Evolutionary conservation across 2,797 vertebrate genomes (phyloP), one percentile per base, ranked within the genome.

Genomic region (Peromyscus attwateri): DNA sequence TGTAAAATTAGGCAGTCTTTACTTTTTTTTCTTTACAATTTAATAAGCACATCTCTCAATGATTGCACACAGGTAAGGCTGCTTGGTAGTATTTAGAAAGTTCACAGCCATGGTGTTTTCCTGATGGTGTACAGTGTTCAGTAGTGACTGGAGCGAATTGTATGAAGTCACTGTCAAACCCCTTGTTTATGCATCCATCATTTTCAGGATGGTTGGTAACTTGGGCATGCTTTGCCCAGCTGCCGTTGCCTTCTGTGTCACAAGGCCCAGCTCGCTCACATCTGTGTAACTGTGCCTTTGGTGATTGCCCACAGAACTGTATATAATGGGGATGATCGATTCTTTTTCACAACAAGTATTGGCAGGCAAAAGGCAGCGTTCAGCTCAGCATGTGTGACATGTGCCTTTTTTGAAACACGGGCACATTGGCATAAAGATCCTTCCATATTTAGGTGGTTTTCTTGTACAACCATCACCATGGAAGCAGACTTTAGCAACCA

Each of bases 201-300:
- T 99, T 99, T 98, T 99, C 99, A 31, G 99, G 99, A 98, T 99
- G 99, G 29, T 6, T 99, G 11, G 99, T 99, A 97, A 99, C 99
- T 98, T 99, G 99, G 91, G 99, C 99, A 1, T 99, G 99, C 99
- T 99, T 99, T 97, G 99, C 99, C 19, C 34, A 55, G 23, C 21
- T 25, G 27, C 31, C 37, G 23, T 64, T 46, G 29, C 29, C 17
- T 34, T 31, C 76, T 19, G 16, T 43, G 60, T 12, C 8, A 64
- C 27, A 37, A 57, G n/a, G 55, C 79, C 77, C 55, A 81, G 27
- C 27, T 12, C 1, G 1, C 2, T 43, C 27, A 83, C 9, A 1
- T 64, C 40, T 14, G 21, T 0, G 0, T 19, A 46, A 21, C 27
- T 46, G 37, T 43, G 31, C n/a, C 37, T 82, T 83, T 46, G 60